Conservation (phyloP, 2,797 vertebrate species). For the Macroramphosus scolopax region DNA sequence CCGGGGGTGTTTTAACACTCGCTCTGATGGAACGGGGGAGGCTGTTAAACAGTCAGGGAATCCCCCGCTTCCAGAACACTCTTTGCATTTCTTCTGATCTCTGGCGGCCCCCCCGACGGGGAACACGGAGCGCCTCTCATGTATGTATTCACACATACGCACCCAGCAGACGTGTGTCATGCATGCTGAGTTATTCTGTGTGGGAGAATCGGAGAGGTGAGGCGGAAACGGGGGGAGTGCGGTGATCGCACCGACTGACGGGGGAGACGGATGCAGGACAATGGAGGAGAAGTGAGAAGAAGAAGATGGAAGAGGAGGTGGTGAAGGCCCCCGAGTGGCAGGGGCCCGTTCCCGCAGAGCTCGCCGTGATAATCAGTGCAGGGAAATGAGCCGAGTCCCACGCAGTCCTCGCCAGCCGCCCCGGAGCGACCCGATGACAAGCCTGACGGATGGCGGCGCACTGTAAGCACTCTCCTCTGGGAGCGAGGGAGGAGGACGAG, state of each 20-base stretch:
- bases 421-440: conserved; percentile 74
- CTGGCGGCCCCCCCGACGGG: conserved; percentile 3
- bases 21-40: conserved; percentile 38
- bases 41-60: conserved; percentile 51
- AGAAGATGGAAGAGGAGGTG: conserved; percentile 24
- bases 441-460: conserved; percentile 76
- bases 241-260: conserved; percentile 33
- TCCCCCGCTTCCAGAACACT: conserved; percentile 27
- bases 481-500: conserved; percentile 44
- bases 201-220: conserved; percentile 22
- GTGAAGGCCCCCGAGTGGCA: conserved; percentile 36
- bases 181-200: conserved; percentile 2
- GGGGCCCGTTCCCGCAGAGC: conserved; percentile 47
- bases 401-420: conserved; percentile 61
- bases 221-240: conserved; percentile 18
- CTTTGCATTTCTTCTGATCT: conserved; percentile 15
- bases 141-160: conserved; percentile 14
- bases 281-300: conserved; percentile 29
- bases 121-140: background rate
- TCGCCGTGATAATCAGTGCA: conserved; percentile 75
- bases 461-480: conserved; percentile 51
- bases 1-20: conserved; percentile 41
- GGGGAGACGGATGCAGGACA: conserved; percentile 18
- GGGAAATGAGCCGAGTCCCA: conserved; percentile 80
- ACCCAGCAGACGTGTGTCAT: conserved; percentile 5